These are phyloP conservation scores for Silurus lanzhouensis DNA, from an alignment of 2,797 vertebrate species.

Conservation along the genomic window DNA sequence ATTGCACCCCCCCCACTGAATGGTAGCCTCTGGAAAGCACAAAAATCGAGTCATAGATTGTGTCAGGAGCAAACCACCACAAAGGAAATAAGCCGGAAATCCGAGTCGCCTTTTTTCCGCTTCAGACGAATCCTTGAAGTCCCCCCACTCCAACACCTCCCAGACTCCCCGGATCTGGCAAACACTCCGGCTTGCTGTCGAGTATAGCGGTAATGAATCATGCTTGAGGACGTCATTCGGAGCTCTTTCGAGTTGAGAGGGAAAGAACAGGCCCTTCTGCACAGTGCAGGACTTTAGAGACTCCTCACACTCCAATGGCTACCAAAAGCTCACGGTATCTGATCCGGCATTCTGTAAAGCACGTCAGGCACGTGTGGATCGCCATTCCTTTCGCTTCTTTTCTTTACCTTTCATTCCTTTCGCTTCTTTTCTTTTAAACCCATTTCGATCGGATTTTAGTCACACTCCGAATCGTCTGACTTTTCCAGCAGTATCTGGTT, in stretches of 20 bases:
- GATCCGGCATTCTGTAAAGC: neutral
- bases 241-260: neutral
- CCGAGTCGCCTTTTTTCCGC: neutral
- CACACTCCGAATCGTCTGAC: too few relatives aligned
- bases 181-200: neutral
- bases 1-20: neutral
- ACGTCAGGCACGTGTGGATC: too few relatives aligned
- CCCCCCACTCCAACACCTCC: neutral
- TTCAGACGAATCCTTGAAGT: slow-evolving; percentile 2
- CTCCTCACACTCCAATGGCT: neutral
- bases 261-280: slow-evolving; percentile 21
- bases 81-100: neutral
- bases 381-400: neutral
- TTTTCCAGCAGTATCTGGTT: too few relatives aligned
- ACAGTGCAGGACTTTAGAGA: neutral
- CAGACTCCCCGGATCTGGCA: neutral
- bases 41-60: neutral
- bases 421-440: too few relatives aligned
- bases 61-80: neutral
- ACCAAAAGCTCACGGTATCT: neutral
- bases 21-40: neutral
- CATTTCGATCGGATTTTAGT: too few relatives aligned
- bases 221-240: neutral
- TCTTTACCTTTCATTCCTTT: too few relatives aligned
- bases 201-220: slow-evolving; percentile 19